These are phyloP conservation scores for Aurelia aurita complex sp. Pacific DNA, from an alignment of 30 jellyfish, hydroid and myxozoan species.

Conservation along the genomic window DNA sequence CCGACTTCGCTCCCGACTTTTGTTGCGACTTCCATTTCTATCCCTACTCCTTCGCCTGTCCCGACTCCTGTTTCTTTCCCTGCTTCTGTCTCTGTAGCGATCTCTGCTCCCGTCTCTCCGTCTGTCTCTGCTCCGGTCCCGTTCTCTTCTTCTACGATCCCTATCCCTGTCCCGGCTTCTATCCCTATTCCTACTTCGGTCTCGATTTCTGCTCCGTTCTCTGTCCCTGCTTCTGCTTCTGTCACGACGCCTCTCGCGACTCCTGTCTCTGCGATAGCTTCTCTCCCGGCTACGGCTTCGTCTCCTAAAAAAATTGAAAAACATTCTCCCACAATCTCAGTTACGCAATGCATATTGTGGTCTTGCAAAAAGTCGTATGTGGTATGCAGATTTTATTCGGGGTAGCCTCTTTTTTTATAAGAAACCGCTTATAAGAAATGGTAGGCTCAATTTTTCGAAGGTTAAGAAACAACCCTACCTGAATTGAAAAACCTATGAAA, in stretches of 20 bases:
- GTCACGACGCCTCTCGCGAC: conserved; percentile 46
- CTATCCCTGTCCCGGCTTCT: conserved; percentile 49
- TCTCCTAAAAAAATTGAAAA: conserved; percentile 3
- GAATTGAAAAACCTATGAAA: too few species aligned
- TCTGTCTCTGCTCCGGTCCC: conserved; percentile 68
- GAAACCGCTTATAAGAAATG: too few species aligned
- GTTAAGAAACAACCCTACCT: too few species aligned
- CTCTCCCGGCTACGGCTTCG: conserved; percentile 71
- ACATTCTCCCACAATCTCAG: too few species aligned
- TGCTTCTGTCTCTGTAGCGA: conserved; percentile 34
- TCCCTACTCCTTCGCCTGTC: conserved; percentile 57
- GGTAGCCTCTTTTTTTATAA: too few species aligned
- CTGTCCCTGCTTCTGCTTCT: conserved; percentile 44
- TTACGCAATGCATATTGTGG: too few species aligned
- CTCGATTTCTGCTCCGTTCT: conserved; percentile 32
- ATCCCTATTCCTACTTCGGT: conserved; percentile 30
- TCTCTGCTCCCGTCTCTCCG: conserved; percentile 55
- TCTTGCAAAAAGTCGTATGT: too few species aligned
- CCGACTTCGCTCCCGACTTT: conserved; percentile 62
- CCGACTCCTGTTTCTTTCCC: conserved; percentile 47
- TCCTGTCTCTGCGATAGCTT: conserved; percentile 40
- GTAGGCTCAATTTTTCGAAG: too few species aligned
- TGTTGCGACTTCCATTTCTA: conserved; percentile 35
- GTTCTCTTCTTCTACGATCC: conserved; percentile 52
- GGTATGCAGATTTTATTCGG: too few species aligned